Conservation (phyloP, 2,888 invertebrate genomes). For the Machimus atricapillus region DNA sequence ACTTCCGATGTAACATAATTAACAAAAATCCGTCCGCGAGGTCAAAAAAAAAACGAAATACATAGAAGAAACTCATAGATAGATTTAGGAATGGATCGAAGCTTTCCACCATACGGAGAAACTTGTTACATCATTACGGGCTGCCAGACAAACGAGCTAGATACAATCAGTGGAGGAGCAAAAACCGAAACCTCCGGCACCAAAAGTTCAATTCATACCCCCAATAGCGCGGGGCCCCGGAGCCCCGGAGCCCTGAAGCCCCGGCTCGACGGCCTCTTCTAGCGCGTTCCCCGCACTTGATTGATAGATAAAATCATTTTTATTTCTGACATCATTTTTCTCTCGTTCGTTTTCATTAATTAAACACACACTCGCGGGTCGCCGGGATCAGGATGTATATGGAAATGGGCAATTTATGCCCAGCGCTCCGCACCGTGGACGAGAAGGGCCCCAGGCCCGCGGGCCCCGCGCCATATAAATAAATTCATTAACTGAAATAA, state of each 20-base stretch:
- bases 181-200: not conserved
- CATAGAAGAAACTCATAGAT: not conserved
- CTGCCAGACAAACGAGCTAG: slow-evolving; percentile 10
- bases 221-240: not conserved
- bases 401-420: slow-evolving; percentile 32
- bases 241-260: not conserved
- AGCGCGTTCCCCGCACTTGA: slow-evolving; percentile 13
- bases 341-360: slow-evolving; percentile 37
- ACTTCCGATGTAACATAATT: slow-evolving; percentile 14
- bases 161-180: not conserved
- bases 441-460: not conserved
- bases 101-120: not conserved
- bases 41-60: not conserved
- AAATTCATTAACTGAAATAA: slow-evolving; percentile 29
- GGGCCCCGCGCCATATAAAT: not conserved
- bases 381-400: slow-evolving; percentile 24
- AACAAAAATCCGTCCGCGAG: not conserved
- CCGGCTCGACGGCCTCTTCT: not conserved
- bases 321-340: slow-evolving; percentile 40
- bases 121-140: slow-evolving; percentile 22
- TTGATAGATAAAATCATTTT: slow-evolving; percentile 42
- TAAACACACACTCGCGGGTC: slow-evolving; percentile 31
- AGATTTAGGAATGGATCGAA: not conserved
- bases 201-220: slow-evolving; percentile 24
- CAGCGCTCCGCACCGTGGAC: not conserved